A percentile compares a stretch with the other conserved stretches of the same genome.
These are phyloP conservation scores for Corythornis cristatus DNA, from an alignment of 2,113 vertebrate genomes.

Conservation along the genomic window DNA sequence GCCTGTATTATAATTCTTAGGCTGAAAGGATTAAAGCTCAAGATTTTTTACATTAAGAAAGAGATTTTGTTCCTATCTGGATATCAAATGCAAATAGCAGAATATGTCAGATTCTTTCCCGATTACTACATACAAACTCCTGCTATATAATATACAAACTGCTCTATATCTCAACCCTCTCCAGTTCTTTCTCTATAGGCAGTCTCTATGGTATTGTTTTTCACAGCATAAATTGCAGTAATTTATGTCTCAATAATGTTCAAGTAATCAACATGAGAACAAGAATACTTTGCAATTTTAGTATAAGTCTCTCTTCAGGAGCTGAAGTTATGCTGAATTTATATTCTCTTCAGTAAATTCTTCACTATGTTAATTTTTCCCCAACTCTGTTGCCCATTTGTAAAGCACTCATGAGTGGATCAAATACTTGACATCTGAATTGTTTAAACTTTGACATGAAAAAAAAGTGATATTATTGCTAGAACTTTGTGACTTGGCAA, in stretches of 20 bases:
- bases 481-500: slow-evolving; percentile 42
- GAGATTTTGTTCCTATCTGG: neutral
- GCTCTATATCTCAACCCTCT: neutral
- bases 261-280: neutral
- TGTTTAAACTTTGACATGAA: slow-evolving; percentile 25
- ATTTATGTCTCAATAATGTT: neutral
- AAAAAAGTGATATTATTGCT: slow-evolving; percentile 16
- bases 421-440: neutral
- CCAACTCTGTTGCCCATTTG: neutral
- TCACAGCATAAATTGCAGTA: neutral
- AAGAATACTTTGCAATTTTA: neutral
- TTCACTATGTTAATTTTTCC: neutral
- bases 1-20: neutral
- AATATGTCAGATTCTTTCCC: neutral
- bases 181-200: neutral
- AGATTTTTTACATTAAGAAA: neutral
- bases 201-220: neutral
- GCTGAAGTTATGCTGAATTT: neutral
- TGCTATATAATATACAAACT: neutral
- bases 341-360: neutral
- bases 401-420: neutral
- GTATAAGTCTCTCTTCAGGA: neutral
- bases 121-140: neutral
- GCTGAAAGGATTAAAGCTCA: neutral
- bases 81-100: neutral